phyloP scores from a whole-genome alignment of 2,888 invertebrate species.

The Tholera decimalis region DNA sequence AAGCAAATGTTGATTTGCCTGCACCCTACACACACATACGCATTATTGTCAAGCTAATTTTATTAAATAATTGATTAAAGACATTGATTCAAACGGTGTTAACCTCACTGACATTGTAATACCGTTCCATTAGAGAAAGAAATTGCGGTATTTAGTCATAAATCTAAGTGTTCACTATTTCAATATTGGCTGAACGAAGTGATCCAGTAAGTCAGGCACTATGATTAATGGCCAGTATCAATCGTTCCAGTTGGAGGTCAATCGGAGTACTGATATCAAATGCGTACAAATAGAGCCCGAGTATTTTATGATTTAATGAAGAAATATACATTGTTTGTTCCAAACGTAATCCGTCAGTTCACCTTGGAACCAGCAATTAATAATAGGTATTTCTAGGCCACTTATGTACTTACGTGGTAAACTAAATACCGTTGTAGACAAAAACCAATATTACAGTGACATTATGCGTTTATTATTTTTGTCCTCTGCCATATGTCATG shows the following conservation, averaged over 20 bases:
- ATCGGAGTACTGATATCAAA: conserved; percentile 43
- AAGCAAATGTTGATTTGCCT: too few relatives aligned
- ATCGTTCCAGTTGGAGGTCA: conserved; percentile 53
- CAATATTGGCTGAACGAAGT: conserved; percentile 46
- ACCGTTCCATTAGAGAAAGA: conserved; percentile 9
- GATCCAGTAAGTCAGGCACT: conserved; percentile 31
- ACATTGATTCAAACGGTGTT: background rate
- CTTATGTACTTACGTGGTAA: background rate
- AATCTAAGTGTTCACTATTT: conserved; percentile 45
- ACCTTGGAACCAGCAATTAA: conserved; percentile 23
- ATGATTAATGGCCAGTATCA: conserved; percentile 60
- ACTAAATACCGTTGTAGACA: conserved; percentile 4
- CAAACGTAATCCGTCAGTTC: conserved; percentile 1
- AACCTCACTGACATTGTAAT: background rate
- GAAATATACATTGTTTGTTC: conserved; percentile 23
- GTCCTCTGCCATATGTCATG: background rate
- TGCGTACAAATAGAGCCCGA: conserved; percentile 32
- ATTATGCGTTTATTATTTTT: background rate
- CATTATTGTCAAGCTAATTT: background rate
- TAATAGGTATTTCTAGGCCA: conserved; percentile 1
- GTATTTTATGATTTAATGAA: conserved; percentile 29
- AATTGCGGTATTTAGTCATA: conserved; percentile 34
- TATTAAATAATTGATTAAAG: background rate
- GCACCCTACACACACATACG: too few relatives aligned
- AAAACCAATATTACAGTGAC: conserved; percentile 3